These are phyloP conservation scores for Serilophus lunatus DNA, from an alignment of 2,113 vertebrate genomes.

Conservation along the genomic window DNA sequence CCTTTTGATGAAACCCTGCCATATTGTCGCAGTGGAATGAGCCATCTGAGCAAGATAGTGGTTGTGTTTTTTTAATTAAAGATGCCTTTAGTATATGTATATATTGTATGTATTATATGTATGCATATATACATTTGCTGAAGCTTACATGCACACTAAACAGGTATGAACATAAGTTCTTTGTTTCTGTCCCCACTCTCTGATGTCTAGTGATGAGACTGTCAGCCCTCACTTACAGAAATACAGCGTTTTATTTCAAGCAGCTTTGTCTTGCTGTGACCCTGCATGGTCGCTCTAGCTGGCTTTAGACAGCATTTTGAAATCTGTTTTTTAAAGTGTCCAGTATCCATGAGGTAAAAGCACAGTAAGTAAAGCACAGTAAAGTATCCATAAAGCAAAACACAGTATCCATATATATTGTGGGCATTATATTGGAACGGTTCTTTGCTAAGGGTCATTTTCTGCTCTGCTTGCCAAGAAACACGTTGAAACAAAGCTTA, in stretches of 20 bases:
- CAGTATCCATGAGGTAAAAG: too few species aligned
- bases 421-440: neutral
- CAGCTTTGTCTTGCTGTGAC: neutral
- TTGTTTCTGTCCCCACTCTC: neutral
- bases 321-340: neutral
- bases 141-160: neutral
- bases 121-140: neutral
- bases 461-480: neutral
- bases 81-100: neutral
- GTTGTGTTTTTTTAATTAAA: neutral
- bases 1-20: neutral
- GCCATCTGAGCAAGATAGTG: neutral
- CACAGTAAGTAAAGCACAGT: too few species aligned
- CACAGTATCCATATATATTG: too few species aligned
- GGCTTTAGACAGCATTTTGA: neutral
- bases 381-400: too few species aligned
- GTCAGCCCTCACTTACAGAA: neutral
- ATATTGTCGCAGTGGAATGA: fast-evolving
- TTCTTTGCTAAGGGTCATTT: neutral
- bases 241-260: neutral
- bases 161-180: neutral
- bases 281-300: neutral
- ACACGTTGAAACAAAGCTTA: conserved; percentile 19
- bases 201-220: neutral
- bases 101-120: neutral